Conservation (phyloP, 2,888 invertebrate species). For the Isotomurus palustris region DNA sequence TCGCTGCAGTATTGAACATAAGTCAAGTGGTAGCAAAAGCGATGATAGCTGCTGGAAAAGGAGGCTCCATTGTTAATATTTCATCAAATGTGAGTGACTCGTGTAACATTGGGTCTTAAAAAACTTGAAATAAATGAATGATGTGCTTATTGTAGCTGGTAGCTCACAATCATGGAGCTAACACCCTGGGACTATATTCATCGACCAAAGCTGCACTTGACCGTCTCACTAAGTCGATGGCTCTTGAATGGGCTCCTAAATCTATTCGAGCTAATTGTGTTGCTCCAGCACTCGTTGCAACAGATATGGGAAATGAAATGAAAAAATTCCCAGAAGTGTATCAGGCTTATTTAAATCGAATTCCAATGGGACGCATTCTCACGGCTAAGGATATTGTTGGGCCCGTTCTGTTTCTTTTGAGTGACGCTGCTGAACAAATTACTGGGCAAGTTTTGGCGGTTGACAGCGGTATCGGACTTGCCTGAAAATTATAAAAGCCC, state of each 20-base stretch:
- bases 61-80: slow-evolving; percentile 81
- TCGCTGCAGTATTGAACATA: slow-evolving; percentile 78
- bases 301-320: slow-evolving; percentile 18
- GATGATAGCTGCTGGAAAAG: slow-evolving; percentile 64
- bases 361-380: slow-evolving; percentile 51
- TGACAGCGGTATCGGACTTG: no score
- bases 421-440: slow-evolving; percentile 74
- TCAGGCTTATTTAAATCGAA: slow-evolving; percentile 15
- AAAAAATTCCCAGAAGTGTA: slow-evolving; percentile 12
- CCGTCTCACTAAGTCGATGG: slow-evolving; percentile 72
- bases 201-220: slow-evolving; percentile 76
- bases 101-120: no score
- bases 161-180: no score
- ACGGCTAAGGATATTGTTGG: slow-evolving; percentile 78
- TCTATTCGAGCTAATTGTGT: slow-evolving; percentile 83
- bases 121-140: no score
- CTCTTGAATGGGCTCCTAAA: slow-evolving; percentile 66
- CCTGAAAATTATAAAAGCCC: no score
- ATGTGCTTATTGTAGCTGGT: no score
- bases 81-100: slow-evolving; percentile 62
- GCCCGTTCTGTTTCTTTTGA: slow-evolving; percentile 72
- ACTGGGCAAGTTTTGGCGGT: slow-evolving; percentile 70
- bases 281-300: slow-evolving; percentile 85
- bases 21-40: slow-evolving; percentile 73
- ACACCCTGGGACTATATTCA: no score